phyloP scores from a whole-genome alignment of 2,797 vertebrate species.

The Coregonus ussuriensis region DNA sequence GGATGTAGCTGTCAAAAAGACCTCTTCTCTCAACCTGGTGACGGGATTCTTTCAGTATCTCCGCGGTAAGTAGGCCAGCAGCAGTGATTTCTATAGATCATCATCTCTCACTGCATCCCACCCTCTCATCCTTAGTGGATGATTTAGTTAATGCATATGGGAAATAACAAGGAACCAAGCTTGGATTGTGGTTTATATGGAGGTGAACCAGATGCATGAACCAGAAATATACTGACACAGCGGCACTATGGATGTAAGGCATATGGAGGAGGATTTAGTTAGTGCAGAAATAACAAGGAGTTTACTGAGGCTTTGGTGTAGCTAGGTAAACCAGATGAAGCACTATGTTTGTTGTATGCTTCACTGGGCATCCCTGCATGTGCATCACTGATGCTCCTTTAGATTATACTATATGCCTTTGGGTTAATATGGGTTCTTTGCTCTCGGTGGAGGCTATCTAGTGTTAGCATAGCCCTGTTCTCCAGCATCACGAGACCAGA shows the following conservation, averaged over 20 bases:
- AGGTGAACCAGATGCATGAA: conserved; percentile 60
- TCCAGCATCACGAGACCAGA: conserved; percentile 65
- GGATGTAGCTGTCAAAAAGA: conserved; percentile 77
- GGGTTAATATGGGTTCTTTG: conserved; percentile 58
- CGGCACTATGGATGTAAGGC: conserved; percentile 35
- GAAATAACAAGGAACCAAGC: conserved; percentile 16
- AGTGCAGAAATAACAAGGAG: background rate
- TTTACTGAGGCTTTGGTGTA: background rate
- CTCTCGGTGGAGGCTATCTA: conserved; percentile 31
- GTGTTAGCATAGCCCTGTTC: conserved; percentile 45
- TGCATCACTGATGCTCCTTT: conserved; percentile 64
- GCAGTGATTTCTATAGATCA: background rate
- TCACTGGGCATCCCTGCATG: conserved; percentile 64
- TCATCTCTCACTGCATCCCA: conserved; percentile 2
- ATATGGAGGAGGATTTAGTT: background rate
- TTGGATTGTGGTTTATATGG: conserved; percentile 40
- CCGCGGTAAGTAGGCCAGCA: conserved; percentile 82
- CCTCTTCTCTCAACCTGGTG: conserved; percentile 77
- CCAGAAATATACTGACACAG: conserved; percentile 57
- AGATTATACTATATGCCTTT: conserved; percentile 66
- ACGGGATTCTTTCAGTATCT: conserved; percentile 84
- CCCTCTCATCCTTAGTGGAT: conserved; percentile 35
- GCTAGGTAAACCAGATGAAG: background rate
- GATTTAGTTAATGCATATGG: conserved; percentile 23
- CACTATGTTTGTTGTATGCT: conserved; percentile 40